Evolutionary conservation across 2,888 invertebrate species (phyloP), one percentile per base, ranked within the genome.

Genomic region (Netelia inedita): DNA sequence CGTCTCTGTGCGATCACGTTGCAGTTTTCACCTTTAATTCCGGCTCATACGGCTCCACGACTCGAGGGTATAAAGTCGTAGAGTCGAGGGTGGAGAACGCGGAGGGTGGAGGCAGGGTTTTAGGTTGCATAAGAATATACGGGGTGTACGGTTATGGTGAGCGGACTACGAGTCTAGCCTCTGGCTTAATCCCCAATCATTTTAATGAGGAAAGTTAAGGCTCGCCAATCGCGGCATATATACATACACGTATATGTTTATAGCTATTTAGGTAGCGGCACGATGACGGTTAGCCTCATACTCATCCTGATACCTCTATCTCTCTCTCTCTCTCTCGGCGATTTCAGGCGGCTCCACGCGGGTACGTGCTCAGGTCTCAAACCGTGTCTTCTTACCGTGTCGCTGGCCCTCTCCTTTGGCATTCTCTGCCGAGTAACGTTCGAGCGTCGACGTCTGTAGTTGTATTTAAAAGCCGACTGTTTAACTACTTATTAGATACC

Each of bases 141-240:
- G 75, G 55, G 55, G 50, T 57, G 41, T 55, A 55, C 43, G 72
- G 57, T 79, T 79, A 65, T 79, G 79, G 79, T 69, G 41, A 61
- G 79, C 55, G 69, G 65, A 75, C 65, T 72, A 75, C 72, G 72
- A 76, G 59, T 73, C 46, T 68, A 66, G 66, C 85, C 75, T 63
- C 74, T 57, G 76, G 81, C 75, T 87, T 87, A 87, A 87, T 87
- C 86, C 82, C 80, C 83, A 85, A 87, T 87, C 87, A 87, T 84
- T 87, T 87, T 87, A 83, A 87, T 84, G 87, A 82, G 87, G 78
- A 87, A 87, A 87, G 87, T 87, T 87, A 80, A 85, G 85, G 87
- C 76, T 80, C 80, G 82, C 80, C 79, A 79, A 81, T 86, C 83
- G 80, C 57, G 72, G 68, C 71, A 61, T 55, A 68, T 73, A 35